phyloP scores from a whole-genome alignment of 2,888 invertebrate species.

The Cephus sareptanus region DNA sequence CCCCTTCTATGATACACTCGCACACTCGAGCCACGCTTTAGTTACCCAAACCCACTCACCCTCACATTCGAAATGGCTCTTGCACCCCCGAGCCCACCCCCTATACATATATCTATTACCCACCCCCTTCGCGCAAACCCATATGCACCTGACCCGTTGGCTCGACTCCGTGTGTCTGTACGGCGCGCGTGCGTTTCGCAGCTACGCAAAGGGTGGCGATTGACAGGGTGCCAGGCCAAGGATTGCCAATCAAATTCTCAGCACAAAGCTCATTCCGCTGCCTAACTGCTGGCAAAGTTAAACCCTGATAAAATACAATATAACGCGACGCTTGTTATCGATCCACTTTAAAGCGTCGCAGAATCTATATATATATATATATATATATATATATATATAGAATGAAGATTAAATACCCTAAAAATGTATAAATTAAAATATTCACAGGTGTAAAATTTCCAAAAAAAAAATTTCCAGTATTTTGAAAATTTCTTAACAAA shows the following conservation, averaged over 20 bases:
- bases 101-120: constrained; percentile 17
- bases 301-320: not conserved
- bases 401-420: not conserved
- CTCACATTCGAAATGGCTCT: constrained; percentile 25
- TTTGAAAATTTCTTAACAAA: not conserved
- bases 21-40: constrained; percentile 59
- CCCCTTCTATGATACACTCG: constrained; percentile 62
- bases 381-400: too few relatives aligned
- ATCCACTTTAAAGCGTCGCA: not conserved
- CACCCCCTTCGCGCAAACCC: not conserved
- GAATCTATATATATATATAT: not conserved
- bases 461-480: not conserved
- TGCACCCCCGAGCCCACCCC: constrained; percentile 3
- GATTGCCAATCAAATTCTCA: constrained; percentile 48
- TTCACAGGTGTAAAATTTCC: too few relatives aligned
- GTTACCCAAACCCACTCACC: constrained; percentile 60
- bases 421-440: not conserved
- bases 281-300: not conserved
- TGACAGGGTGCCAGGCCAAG: constrained; percentile 42
- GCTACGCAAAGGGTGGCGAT: constrained; percentile 43
- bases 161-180: constrained; percentile 12
- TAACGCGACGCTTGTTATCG: not conserved
- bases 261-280: constrained; percentile 35
- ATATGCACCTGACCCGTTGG: constrained; percentile 11
- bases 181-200: constrained; percentile 12